Evolutionary conservation across 2,888 invertebrate genomes (phyloP).

Genomic region (Clepsis dumicolana): DNA sequence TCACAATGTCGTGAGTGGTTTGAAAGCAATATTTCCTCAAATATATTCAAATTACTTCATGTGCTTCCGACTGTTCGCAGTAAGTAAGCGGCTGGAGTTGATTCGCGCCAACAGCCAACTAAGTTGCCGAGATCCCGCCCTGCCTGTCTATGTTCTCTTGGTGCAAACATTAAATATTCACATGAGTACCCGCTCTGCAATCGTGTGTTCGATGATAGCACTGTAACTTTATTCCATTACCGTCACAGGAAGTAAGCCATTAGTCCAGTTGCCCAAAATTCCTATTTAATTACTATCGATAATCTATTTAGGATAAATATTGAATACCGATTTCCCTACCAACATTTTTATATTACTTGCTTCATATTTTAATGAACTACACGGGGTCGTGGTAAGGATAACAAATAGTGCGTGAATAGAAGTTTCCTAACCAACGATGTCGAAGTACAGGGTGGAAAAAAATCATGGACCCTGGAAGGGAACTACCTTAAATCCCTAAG

Average conservation of each 20-base stretch:
- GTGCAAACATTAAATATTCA: conserved; percentile 32
- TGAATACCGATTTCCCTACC: no score
- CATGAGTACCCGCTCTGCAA: conserved; percentile 24
- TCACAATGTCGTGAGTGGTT: conserved; percentile 2
- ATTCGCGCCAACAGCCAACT: conserved; percentile 3
- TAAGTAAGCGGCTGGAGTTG: conserved; percentile 1
- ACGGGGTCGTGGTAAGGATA: no score
- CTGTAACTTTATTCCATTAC: conserved; percentile 12
- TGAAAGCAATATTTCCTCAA: conserved; percentile 12
- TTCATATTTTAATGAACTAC: no score
- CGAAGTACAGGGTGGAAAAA: no score
- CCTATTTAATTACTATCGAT: not conserved
- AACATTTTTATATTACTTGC: no score
- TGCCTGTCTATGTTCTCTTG: conserved; percentile 4
- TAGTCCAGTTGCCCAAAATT: not conserved
- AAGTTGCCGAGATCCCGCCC: conserved; percentile 22
- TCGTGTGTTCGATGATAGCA: conserved; percentile 18
- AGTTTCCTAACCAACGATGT: no score
- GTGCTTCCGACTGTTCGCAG: not conserved
- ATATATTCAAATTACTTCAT: conserved; percentile 9
- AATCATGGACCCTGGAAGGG: no score
- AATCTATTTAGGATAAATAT: no score
- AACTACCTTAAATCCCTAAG: no score
- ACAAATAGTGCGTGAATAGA: no score
- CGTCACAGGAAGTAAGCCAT: not conserved